phyloP scores from a whole-genome alignment of 1,140 invertebrate species.

The Brachystomella parvula region DNA sequence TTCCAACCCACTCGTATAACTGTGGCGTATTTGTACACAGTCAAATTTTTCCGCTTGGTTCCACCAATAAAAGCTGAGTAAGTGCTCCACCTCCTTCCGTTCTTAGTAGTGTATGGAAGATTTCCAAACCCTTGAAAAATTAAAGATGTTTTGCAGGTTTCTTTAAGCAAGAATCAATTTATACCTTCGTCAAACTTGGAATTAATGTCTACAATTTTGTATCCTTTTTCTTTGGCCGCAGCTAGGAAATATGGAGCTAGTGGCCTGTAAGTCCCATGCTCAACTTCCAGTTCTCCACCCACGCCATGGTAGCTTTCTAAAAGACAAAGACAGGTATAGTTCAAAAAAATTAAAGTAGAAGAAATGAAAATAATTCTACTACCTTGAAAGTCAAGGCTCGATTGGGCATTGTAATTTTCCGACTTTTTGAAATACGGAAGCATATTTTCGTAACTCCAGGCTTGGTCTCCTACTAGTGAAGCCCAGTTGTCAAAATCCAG shows the following conservation, averaged over 20 bases:
- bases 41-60: conserved; percentile 8
- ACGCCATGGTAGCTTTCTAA: conserved; percentile 34
- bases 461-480: conserved; percentile 23
- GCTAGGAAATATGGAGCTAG: conserved; percentile 50
- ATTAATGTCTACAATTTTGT: conserved; percentile 55
- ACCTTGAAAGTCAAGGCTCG: neutral
- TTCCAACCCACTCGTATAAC: neutral
- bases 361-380: neutral
- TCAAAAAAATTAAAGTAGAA: neutral
- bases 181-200: conserved; percentile 39
- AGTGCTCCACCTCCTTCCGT: conserved; percentile 26
- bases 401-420: conserved; percentile 38
- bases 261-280: conserved; percentile 31
- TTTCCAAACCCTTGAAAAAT: conserved; percentile 23
- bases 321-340: neutral
- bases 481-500: conserved; percentile 37
- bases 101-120: conserved; percentile 24
- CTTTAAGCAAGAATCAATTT: neutral
- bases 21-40: conserved; percentile 12
- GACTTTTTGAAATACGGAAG: conserved; percentile 45
- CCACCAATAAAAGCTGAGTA: conserved; percentile 30
- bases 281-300: conserved; percentile 38
- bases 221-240: conserved; percentile 62
- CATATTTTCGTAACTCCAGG: conserved; percentile 50
- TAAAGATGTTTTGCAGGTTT: neutral